Evolutionary conservation across 2,113 vertebrate species (phyloP), one percentile per base, ranked within the genome.

Genomic region (Hypocryptadius cinnamomeus): DNA sequence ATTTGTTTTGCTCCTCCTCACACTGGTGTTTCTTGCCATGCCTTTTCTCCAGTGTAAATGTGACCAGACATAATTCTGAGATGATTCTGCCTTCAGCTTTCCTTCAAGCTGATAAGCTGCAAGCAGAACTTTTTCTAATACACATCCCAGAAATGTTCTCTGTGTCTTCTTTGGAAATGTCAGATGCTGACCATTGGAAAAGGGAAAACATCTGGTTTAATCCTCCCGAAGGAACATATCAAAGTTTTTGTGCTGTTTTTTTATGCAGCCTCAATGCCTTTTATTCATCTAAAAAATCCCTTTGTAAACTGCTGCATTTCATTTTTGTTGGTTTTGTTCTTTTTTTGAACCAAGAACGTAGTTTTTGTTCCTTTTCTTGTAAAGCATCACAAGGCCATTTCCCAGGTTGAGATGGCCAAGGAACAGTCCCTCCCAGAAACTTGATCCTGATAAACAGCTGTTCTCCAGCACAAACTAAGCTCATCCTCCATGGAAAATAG

Each of bases 131-230:
- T 85, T 61, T 91, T 66, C 54, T 89, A 73, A 70, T 33, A 70
- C 61, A 60, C 47, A 54, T 39, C 63, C 37, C 45, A 63, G 73
- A 91, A 94, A 63, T 9, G 9, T 39, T 90, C 80, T 79, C 73
- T 73, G 59, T 74, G 59, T 66, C 71, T n/a, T 71, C 56, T 83
- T 85, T 66, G 40, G 66, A 74, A 72, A 69, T 45, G 59, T 79
- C 66, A 85, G 66, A 73, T 59, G 45, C 30, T 79, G 51, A 68
- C 50, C 71, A 66, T 42, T 85, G 50, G 63, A 53, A 69, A 77
- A 88, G 37, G 69, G 87, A 74, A 96, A 97, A 96, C 93, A 51
- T 13, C 77, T 95, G 92, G 12, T 92, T 85, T 78, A 88, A 61
- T 64, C 65, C 47, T 90, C 65, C 45, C 60, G 1, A 47, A 91